Conservation (phyloP, 1,140 invertebrate genomes). For the Drosophila eugracilis region DNA sequence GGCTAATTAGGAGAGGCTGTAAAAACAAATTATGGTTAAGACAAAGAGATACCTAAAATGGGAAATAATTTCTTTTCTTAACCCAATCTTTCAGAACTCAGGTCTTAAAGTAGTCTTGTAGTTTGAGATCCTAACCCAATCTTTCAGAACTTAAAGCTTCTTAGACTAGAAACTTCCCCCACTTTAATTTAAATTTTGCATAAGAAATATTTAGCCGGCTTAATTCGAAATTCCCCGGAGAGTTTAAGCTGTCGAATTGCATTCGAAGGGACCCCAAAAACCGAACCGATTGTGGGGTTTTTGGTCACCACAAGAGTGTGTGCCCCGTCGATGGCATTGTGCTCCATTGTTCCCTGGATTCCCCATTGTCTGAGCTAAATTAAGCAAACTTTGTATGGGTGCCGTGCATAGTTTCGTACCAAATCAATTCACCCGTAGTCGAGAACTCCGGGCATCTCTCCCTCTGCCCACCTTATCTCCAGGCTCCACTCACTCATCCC, state of each 20-base stretch:
- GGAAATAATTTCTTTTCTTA: background rate
- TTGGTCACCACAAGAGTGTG: conserved; percentile 22
- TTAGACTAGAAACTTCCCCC: background rate
- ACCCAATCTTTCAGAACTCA: too few relatives aligned
- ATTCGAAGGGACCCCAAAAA: conserved; percentile 19
- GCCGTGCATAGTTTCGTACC: conserved; percentile 70
- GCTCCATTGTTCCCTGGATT: conserved; percentile 56
- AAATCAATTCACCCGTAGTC: conserved; percentile 63
- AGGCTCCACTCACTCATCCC: conserved; percentile 32
- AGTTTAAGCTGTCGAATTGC: conserved; percentile 36
- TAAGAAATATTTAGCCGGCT: conserved; percentile 25
- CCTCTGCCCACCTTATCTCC: conserved; percentile 40
- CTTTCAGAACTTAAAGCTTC: background rate
- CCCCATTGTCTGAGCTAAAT: conserved; percentile 73
- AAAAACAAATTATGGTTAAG: background rate
- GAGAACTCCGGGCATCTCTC: background rate
- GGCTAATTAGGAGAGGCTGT: conserved; percentile 10
- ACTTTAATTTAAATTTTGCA: conserved; percentile 2
- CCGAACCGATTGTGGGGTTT: conserved; percentile 1
- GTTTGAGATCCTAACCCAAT: too few relatives aligned
- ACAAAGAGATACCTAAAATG: background rate
- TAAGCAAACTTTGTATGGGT: conserved; percentile 71
- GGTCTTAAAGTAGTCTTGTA: too few relatives aligned
- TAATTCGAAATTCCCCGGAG: conserved; percentile 19
- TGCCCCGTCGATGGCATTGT: conserved; percentile 19